Evolutionary conservation across 2,797 vertebrate species (phyloP).

Genomic region (Acestrorhynchus altus): DNA sequence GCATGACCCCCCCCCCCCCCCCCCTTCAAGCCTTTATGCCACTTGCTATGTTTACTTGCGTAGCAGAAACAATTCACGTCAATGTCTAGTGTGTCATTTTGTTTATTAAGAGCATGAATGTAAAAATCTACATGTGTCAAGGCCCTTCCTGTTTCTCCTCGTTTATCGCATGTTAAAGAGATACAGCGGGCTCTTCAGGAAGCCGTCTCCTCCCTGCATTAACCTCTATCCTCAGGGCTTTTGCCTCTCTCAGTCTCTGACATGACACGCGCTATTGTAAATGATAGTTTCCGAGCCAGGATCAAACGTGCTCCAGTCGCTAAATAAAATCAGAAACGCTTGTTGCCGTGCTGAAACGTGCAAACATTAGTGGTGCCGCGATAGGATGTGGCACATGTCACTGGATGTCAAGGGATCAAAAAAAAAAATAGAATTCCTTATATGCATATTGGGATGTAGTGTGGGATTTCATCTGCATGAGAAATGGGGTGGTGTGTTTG

Average conservation of each 20-base stretch:
- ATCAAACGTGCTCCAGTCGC: constrained; percentile 60
- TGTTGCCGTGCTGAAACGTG: constrained; percentile 16
- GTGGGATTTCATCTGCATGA: constrained; percentile 29
- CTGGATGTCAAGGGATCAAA: constrained; percentile 54
- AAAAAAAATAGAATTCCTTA: constrained; percentile 25
- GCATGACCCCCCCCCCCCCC: no score
- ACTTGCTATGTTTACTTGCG: constrained; percentile 56
- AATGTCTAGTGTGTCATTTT: constrained; percentile 60
- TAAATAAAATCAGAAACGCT: constrained; percentile 58
- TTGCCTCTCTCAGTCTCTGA: constrained; percentile 62
- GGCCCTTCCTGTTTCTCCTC: constrained; percentile 60
- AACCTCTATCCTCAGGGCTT: constrained; percentile 68
- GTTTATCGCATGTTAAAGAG: constrained; percentile 63
- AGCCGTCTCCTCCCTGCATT: constrained; percentile 57
- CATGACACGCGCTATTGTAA: constrained; percentile 60
- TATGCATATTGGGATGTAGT: constrained; percentile 26
- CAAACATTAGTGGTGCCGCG: constrained; percentile 46
- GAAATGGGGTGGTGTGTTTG: constrained; percentile 17
- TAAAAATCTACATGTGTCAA: constrained; percentile 61
- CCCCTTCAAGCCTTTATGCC: constrained; percentile 57
- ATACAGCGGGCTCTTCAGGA: constrained; percentile 50
- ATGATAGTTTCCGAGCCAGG: constrained; percentile 57
- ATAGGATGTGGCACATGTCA: constrained; percentile 45
- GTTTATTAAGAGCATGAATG: constrained; percentile 66
- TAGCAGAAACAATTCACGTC: constrained; percentile 50